Percentiles rank a stretch among this genome's conserved stretches.
Conservation (phyloP, 2,888 invertebrate species). For the Caenorhabditis sulstoni region DNA sequence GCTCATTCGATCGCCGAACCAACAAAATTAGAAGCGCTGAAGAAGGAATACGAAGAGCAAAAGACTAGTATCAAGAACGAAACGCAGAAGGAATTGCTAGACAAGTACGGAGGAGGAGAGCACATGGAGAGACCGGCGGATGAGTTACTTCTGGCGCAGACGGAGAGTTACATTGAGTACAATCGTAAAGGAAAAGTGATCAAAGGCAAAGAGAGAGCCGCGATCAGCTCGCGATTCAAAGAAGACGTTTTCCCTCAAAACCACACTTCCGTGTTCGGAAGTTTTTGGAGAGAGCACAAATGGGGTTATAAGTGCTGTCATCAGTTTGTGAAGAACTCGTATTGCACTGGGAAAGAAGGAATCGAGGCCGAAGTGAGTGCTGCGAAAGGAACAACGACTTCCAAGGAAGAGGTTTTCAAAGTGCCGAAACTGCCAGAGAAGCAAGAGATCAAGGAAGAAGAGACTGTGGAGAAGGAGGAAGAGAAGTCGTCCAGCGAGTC, state of each 20-base stretch:
- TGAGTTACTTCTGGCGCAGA: conserved; percentile 92
- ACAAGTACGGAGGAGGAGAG: conserved; percentile 93
- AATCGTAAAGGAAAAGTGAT: conserved; percentile 90
- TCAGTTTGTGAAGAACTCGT: conserved; percentile 89
- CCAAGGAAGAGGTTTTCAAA: conserved; percentile 51
- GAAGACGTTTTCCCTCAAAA: conserved; percentile 93
- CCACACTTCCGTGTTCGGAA: conserved; percentile 96
- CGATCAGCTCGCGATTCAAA: conserved; percentile 91
- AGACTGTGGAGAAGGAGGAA: conserved; percentile 50
- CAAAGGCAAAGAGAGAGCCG: conserved; percentile 90
- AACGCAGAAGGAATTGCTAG: conserved; percentile 88
- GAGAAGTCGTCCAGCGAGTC: conserved; percentile 40
- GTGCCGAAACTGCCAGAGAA: conserved; percentile 28
- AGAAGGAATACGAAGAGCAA: conserved; percentile 91
- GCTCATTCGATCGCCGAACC: conserved; percentile 97
- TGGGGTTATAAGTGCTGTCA: conserved; percentile 99
- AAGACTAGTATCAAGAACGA: conserved; percentile 92
- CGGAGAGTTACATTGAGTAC: conserved; percentile 96
- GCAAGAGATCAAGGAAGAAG: conserved; percentile 48
- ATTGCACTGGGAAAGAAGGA: conserved; percentile 88
- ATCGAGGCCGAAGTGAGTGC: conserved; percentile 51
- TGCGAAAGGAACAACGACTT: conserved; percentile 54
- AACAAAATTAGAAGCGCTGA: conserved; percentile 93
- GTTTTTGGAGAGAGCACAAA: conserved; percentile 91
- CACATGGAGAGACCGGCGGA: conserved; percentile 91